Conservation (phyloP, 2,113 vertebrate species). For the Dryoscopus gambensis region DNA sequence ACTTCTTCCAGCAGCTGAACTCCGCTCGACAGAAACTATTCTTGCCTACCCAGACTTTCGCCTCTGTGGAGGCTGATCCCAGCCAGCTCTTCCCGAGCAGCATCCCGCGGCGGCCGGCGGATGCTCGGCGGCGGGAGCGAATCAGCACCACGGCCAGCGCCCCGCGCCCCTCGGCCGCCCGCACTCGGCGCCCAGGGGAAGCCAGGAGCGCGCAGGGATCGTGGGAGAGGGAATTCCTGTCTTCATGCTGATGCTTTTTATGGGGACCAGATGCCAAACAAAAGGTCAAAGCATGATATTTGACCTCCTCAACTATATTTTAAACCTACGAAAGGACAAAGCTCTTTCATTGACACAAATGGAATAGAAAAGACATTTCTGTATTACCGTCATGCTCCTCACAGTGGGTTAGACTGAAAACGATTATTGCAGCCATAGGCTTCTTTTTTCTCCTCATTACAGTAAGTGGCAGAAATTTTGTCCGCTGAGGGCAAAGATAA, state of each 20-base stretch:
- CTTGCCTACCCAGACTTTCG: neutral
- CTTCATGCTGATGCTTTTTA: neutral
- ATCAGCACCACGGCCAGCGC: constrained; percentile 66
- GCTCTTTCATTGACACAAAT: neutral
- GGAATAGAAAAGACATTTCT: neutral
- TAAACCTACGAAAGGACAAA: neutral
- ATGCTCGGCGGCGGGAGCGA: rapidly evolving
- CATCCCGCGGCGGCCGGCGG: neutral
- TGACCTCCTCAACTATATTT: neutral
- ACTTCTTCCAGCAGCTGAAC: neutral
- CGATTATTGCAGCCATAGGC: neutral
- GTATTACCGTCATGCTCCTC: neutral
- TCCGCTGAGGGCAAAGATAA: neutral
- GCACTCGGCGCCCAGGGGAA: neutral
- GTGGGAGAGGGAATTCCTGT: too few species aligned
- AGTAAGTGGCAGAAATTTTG: neutral
- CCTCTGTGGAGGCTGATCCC: neutral
- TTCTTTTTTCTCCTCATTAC: neutral
- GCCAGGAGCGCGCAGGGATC: neutral
- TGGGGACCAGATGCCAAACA: neutral
- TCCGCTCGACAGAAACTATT: neutral
- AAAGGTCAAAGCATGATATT: neutral
- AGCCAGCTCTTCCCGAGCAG: neutral
- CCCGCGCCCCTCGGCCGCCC: neutral
- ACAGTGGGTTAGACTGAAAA: neutral